Base-by-base conservation (phyloP, 2,888 invertebrate species). In the Drosophila pseudotalamancana region DNA sequence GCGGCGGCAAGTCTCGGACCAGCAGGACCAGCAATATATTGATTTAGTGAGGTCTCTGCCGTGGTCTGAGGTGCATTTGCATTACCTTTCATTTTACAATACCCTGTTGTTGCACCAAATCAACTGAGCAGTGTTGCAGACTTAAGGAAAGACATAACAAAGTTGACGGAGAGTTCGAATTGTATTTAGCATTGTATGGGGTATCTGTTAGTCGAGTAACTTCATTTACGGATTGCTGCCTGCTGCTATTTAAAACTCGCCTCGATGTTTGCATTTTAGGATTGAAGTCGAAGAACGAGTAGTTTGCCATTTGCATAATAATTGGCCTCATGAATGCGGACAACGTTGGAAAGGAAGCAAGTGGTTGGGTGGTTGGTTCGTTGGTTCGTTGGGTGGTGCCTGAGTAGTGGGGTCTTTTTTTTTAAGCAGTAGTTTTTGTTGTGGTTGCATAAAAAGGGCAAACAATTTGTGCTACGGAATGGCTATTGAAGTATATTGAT, bases 241-340 rank as follows among this genome's bases (percentile, higher is more conserved):
- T 50, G 54, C 21, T 75, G 71, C 49, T 67, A 61, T 81, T 79
- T 81, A 59, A 68, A 68, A 68, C 70, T 70, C 51, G 71, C 64
- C 78, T 49, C 54, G 66, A 69, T 60, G 78, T 73, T 67, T 74
- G 72, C 64, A 57, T 57, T 74, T 68, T 51, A 59, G 64, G 18
- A 67, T 51, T 72, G 48, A 54, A 72, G 43, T 63, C 35, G 57
- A 53, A 53, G 60, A 35, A 54, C 56, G 57, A 72, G 78, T 61
- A 62, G 55, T 76, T 70, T 65, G 70, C 71, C 77, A 87, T 87
- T 87, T 87, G 81, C 87, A 87, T 87, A 87, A 85, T 85, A 87
- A 87, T 87, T 87, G 86, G 77, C 72, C 68, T 60, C 82, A 62
- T 67, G 73, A 66, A 72, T 66, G 69, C 6, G 60, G 43, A 32